Evolutionary conservation across 2,113 vertebrate genomes (phyloP).

Genomic region (Progne subis): DNA sequence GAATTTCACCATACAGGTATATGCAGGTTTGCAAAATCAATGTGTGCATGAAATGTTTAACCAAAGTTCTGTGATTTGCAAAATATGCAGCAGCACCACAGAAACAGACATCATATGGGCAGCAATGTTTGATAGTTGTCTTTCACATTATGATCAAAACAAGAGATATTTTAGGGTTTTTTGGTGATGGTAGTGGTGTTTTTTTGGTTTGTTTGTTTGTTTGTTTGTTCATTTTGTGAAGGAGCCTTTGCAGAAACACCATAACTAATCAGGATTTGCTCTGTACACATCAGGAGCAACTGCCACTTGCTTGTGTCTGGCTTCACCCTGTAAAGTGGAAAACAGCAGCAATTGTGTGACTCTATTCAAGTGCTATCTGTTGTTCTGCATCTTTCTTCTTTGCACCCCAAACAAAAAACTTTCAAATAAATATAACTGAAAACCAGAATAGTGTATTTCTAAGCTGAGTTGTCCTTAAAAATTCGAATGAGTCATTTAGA

Average conservation of each 20-base stretch:
- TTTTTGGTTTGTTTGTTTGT: too few relatives aligned
- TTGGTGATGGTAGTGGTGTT: background rate
- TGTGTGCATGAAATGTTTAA: background rate
- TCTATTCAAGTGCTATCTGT: background rate
- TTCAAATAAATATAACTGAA: slow-evolving; percentile 13
- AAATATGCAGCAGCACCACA: background rate
- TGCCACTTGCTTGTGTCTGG: background rate
- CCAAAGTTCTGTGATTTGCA: background rate
- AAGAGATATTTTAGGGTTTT: background rate
- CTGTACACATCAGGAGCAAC: background rate
- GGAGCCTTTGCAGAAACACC: background rate
- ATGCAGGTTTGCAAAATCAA: background rate
- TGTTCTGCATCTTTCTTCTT: background rate
- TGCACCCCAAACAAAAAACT: background rate
- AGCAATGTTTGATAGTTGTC: background rate
- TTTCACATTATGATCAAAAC: background rate
- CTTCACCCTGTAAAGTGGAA: background rate
- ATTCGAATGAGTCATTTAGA: slow-evolving; percentile 49
- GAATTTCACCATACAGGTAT: background rate
- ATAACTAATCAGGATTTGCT: background rate
- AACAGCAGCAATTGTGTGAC: background rate
- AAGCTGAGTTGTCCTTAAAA: slow-evolving; percentile 46
- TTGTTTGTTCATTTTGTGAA: background rate
- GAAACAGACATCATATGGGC: background rate
- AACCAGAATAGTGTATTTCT: background rate